These are phyloP conservation scores for Brachystomella parvula DNA, from an alignment of 1,140 invertebrate genomes.

Conservation along the genomic window DNA sequence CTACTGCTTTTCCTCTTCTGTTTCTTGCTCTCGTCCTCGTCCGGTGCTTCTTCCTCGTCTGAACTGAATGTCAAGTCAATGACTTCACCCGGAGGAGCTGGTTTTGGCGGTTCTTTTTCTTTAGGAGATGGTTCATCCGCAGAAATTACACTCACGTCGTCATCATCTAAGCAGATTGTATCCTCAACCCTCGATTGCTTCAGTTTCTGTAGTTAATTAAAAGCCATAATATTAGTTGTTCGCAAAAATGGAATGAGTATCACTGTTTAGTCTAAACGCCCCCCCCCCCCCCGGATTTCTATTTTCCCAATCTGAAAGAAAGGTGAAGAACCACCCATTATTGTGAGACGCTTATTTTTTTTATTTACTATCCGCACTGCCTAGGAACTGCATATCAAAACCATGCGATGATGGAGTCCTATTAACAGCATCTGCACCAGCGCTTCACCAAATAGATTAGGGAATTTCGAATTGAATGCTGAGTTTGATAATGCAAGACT, in stretches of 20 bases:
- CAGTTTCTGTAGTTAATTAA: neutral
- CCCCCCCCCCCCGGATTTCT: too few species aligned
- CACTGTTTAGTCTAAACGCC: too few species aligned
- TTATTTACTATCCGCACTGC: too few species aligned
- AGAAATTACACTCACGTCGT: conserved; percentile 17
- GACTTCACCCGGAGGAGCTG: conserved; percentile 7
- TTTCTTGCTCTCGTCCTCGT: too few species aligned
- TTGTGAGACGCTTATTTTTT: neutral
- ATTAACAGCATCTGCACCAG: too few species aligned
- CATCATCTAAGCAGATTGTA: conserved; percentile 32
- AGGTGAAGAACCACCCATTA: neutral
- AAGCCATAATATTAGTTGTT: too few species aligned
- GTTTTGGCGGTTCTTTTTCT: neutral
- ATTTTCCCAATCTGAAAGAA: too few species aligned
- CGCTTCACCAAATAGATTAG: too few species aligned
- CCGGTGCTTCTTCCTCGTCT: conserved; percentile 14
- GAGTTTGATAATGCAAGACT: neutral
- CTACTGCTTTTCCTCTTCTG: too few species aligned
- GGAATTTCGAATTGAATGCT: too few species aligned
- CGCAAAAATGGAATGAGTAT: neutral
- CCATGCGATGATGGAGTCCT: too few species aligned
- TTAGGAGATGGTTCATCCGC: neutral
- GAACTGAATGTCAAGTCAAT: conserved; percentile 21
- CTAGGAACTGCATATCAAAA: conserved; percentile 3
- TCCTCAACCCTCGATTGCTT: neutral